Evolutionary conservation across 2,888 invertebrate species (phyloP).

Genomic region (Escarpia spicata): DNA sequence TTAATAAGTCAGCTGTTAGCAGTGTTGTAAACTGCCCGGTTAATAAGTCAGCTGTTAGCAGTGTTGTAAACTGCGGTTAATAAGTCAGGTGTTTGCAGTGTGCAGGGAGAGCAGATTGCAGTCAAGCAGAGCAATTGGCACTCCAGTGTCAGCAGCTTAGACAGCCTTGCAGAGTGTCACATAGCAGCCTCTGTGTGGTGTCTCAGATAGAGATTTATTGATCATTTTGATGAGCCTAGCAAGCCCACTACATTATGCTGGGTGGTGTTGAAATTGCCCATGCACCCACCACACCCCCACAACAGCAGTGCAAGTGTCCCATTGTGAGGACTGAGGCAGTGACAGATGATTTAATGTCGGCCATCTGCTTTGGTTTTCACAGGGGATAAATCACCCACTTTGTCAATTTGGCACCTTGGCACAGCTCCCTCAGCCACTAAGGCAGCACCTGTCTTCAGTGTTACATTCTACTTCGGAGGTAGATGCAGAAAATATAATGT

Average conservation of each 20-base stretch:
- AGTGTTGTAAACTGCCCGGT: no score
- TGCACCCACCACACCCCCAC: not conserved
- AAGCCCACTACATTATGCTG: not conserved
- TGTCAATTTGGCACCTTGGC: slow-evolving; percentile 7
- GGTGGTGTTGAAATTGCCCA: slow-evolving; percentile 8
- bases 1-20: no score
- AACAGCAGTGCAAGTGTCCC: not conserved
- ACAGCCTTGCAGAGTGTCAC: not conserved
- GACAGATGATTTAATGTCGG: not conserved
- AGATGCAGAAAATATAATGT: not conserved
- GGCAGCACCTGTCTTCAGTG: not conserved
- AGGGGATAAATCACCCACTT: not conserved
- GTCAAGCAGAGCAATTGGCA: slow-evolving; percentile 5
- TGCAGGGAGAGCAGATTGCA: not conserved
- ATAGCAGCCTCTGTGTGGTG: not conserved
- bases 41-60: no score
- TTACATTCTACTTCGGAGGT: not conserved
- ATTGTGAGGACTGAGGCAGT: not conserved
- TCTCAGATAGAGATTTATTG: not conserved
- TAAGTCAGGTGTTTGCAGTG: not conserved
- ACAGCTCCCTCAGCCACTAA: not conserved
- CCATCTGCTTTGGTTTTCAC: not conserved
- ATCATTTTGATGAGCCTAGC: slow-evolving; percentile 13
- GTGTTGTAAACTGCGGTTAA: not conserved
- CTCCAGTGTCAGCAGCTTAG: slow-evolving; percentile 1